Evolutionary conservation across 2,797 vertebrate species (phyloP).

Genomic region (Natrix natrix): DNA sequence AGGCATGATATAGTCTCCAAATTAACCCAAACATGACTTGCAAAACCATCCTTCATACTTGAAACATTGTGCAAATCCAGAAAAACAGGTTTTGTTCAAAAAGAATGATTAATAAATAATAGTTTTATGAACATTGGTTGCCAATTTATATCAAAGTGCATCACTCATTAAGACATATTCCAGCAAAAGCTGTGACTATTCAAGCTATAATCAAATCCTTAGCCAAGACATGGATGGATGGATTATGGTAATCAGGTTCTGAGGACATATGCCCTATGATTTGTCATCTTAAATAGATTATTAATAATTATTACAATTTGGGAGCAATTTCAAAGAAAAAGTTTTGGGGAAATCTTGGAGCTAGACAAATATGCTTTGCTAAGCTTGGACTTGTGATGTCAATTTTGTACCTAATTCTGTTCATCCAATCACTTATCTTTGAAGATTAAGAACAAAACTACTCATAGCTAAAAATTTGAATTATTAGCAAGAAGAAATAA

Average conservation of each 20-base stretch:
- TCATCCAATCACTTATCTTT: neutral
- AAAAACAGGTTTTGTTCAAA: neutral
- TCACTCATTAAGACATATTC: neutral
- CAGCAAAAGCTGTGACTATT: neutral
- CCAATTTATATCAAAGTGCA: neutral
- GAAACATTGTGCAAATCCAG: neutral
- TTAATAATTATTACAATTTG: neutral
- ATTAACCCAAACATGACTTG: neutral
- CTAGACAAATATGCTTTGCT: neutral
- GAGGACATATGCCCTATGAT: neutral
- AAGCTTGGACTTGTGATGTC: neutral
- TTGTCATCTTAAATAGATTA: neutral
- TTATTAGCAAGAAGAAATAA: neutral
- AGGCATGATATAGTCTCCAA: neutral
- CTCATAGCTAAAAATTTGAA: neutral
- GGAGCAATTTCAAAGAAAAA: neutral
- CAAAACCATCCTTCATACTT: neutral
- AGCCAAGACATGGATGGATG: neutral
- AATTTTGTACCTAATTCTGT: neutral
- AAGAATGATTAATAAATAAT: neutral
- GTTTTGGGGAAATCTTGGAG: neutral
- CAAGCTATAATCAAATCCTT: neutral
- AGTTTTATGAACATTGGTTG: neutral
- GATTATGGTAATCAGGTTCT: neutral
- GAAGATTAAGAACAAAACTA: neutral